A percentile compares a stretch with the other conserved stretches of the same genome.
These are phyloP conservation scores for Toxostoma redivivum DNA, from an alignment of 2,113 vertebrate genomes.

Conservation along the genomic window DNA sequence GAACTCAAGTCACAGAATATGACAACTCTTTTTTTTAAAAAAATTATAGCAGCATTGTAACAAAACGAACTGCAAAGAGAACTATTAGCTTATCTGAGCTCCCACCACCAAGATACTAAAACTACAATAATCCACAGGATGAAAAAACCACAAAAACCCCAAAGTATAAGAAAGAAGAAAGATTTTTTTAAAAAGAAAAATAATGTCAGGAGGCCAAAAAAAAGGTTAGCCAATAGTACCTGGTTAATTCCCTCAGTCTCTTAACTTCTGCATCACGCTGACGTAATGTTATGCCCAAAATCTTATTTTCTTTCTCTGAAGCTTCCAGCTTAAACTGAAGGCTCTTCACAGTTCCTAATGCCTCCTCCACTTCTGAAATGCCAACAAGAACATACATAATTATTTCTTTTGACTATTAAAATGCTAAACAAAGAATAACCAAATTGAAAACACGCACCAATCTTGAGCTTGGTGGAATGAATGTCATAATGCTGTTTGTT, in stretches of 20 bases:
- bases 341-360: conserved; percentile 72
- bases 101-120: neutral
- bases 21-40: neutral
- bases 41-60: neutral
- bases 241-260: conserved; percentile 75
- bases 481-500: conserved; percentile 74
- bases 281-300: conserved; percentile 75
- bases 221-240: conserved; percentile 61
- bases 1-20: neutral
- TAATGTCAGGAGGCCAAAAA: neutral
- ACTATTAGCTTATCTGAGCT: neutral
- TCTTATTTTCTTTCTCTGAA: conserved; percentile 79
- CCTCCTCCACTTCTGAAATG: conserved; percentile 74
- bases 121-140: neutral
- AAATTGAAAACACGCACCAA: conserved; percentile 69
- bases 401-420: neutral
- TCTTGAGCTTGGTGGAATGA: conserved; percentile 69
- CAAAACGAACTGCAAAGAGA: neutral
- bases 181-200: neutral
- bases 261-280: conserved; percentile 82
- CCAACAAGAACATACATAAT: neutral
- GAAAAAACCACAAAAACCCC: rapidly evolving
- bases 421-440: neutral
- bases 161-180: neutral
- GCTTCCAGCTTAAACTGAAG: conserved; percentile 76